Percentiles rank a stretch among this genome's conserved stretches.
Evolutionary conservation across 2,888 invertebrate genomes (phyloP).

Genomic region (Spialia ferax): DNA sequence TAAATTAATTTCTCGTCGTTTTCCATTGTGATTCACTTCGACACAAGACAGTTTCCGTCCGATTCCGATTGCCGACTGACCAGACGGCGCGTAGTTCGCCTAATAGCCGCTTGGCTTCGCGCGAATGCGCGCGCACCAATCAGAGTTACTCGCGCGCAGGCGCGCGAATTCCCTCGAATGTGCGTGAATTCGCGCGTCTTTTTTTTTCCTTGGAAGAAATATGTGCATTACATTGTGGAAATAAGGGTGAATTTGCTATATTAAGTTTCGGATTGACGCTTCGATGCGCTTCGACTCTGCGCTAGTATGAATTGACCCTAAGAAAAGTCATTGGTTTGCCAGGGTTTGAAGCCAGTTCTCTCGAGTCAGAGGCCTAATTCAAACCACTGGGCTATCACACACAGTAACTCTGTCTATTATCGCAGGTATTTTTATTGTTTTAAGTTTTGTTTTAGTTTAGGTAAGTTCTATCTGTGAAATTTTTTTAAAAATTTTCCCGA

Average conservation of each 20-base stretch:
- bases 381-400: too few species aligned
- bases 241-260: conserved; percentile 28
- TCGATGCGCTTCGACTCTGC: conserved; percentile 32
- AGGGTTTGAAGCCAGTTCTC: too few species aligned
- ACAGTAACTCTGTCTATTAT: too few species aligned
- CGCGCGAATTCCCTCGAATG: conserved; percentile 13
- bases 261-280: conserved; percentile 25
- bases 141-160: conserved; percentile 16
- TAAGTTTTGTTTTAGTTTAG: too few species aligned
- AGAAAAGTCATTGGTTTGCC: too few species aligned
- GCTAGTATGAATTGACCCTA: conserved; percentile 14
- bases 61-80: too few species aligned
- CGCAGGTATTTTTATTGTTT: too few species aligned
- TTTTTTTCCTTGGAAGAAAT: conserved; percentile 13
- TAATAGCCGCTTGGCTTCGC: conserved; percentile 19
- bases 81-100: conserved; percentile 19
- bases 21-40: conserved; percentile 14
- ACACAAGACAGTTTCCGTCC: conserved; percentile 6
- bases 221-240: conserved; percentile 20
- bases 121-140: conserved; percentile 28
- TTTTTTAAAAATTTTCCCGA: too few species aligned
- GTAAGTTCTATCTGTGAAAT: too few species aligned
- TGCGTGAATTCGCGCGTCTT: conserved; percentile 1
- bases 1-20: conserved; percentile 34
- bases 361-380: too few species aligned